These are phyloP conservation scores for Clamator glandarius DNA, from an alignment of 2,797 vertebrate genomes.

Conservation along the genomic window DNA sequence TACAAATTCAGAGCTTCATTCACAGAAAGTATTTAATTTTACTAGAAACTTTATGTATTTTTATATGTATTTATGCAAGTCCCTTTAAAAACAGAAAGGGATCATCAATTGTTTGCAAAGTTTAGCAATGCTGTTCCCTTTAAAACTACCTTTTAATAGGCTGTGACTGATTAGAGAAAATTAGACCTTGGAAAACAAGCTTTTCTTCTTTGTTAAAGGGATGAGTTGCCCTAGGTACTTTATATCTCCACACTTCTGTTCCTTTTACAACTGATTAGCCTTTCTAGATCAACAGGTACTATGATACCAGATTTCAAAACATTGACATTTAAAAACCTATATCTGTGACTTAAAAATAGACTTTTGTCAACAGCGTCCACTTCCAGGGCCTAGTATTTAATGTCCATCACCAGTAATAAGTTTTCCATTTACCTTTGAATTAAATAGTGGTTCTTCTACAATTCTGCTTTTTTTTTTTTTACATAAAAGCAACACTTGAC, in stretches of 20 bases:
- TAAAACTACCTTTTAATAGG: neutral
- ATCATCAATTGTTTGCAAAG: neutral
- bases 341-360: neutral
- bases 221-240: neutral
- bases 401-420: neutral
- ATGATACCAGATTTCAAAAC: neutral
- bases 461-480: neutral
- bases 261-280: neutral
- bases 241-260: neutral
- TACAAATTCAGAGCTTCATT: neutral
- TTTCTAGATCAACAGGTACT: neutral
- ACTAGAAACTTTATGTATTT: neutral
- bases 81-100: neutral
- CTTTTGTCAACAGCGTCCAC: neutral
- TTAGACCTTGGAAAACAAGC: neutral
- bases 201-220: neutral
- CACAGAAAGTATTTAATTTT: neutral
- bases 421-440: conserved; percentile 3
- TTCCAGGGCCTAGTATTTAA: neutral
- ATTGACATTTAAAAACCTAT: neutral
- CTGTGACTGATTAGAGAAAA: neutral
- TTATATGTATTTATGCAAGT: neutral
- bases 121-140: neutral
- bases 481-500: conserved; percentile 7
- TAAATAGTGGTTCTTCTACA: conserved; percentile 18